phyloP scores from a whole-genome alignment of 2,888 invertebrate genomes.

The Apomyelois bistriatella region DNA sequence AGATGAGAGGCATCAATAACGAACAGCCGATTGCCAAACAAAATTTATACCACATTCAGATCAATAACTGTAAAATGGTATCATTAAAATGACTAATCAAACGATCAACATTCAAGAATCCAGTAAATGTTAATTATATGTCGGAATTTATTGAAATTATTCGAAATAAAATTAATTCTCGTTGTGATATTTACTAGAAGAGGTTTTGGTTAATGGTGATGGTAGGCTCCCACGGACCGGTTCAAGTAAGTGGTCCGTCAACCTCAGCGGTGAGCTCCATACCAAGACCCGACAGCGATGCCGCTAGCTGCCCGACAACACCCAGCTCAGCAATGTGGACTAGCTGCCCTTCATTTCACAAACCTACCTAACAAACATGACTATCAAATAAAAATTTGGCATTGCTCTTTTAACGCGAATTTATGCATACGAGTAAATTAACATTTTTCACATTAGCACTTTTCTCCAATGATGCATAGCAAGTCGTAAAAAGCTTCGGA shows the following conservation, averaged over 20 bases:
- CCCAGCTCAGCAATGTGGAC: slow-evolving; percentile 1
- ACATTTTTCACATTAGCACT: no score
- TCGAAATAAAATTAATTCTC: slow-evolving; percentile 60
- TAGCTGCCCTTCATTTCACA: slow-evolving; percentile 2
- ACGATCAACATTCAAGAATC: slow-evolving; percentile 67
- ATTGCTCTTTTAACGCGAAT: no score
- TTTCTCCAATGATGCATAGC: no score
- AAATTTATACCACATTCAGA: slow-evolving; percentile 65
- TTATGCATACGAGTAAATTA: no score
- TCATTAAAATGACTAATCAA: slow-evolving; percentile 72
- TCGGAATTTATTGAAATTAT: slow-evolving; percentile 66
- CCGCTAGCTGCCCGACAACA: background rate
- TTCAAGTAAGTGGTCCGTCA: slow-evolving; percentile 54
- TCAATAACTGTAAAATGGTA: slow-evolving; percentile 66
- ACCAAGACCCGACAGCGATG: slow-evolving; percentile 1
- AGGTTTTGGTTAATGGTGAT: slow-evolving; percentile 46
- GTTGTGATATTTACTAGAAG: slow-evolving; percentile 50
- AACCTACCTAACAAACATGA: slow-evolving; percentile 1
- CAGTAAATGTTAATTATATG: slow-evolving; percentile 70
- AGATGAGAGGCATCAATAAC: slow-evolving; percentile 55
- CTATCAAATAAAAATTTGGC: slow-evolving; percentile 1
- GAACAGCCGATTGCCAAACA: slow-evolving; percentile 52
- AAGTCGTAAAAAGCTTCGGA: no score
- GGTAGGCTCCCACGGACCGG: slow-evolving; percentile 56
- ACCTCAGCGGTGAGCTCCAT: slow-evolving; percentile 28